Base-by-base conservation (phyloP, 2,797 vertebrate genomes). In the Gymnoscopelus braueri region DNA sequence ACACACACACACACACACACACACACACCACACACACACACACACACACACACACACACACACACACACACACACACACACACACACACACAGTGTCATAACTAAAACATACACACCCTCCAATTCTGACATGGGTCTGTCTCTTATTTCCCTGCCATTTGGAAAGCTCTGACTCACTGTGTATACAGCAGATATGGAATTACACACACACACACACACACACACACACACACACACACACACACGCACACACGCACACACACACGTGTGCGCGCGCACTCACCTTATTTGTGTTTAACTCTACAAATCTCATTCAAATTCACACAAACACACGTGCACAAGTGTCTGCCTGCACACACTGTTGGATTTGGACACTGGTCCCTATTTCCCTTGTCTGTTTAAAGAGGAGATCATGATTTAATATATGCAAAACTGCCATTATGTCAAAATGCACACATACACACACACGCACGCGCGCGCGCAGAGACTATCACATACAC, bases 391-490 rank as follows among this genome's bases (percentile, higher is more conserved):
- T 62, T 5, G 39, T 39, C 26, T 72, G 78, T 86, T 82, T 91
- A 83, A 83, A 71, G 77, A 78, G 70, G 77, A 80, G 81, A 88
- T 85, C 83, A 79, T 69, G 86, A 84, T 81, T 87, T 88, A 59
- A 65, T 84, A 56, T 85, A 87, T 88, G 84, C 86, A 87, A 88
- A 90, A 79, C 39, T 44, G 39, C 73, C 73, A 84, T 68, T 79
- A 84, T 63, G 83, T 87, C 76, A 79, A 88, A 84, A 75, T 49
- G 13, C 23, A 58, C 13, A 26, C 26, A 26, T 23, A 59, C 6
- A 8, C 56, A 11, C 24, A 32, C 56, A 13, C 26, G 3, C 3
- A n/a, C 24, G 7, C 56, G 1, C 32, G 5, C 5, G 8, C 7
- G 8, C 39, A 29, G 0, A 29, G 7, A 39, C 39, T 9, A 9